Evolutionary conservation across 1,140 invertebrate species (phyloP).

Genomic region (Anastrepha obliqua): DNA sequence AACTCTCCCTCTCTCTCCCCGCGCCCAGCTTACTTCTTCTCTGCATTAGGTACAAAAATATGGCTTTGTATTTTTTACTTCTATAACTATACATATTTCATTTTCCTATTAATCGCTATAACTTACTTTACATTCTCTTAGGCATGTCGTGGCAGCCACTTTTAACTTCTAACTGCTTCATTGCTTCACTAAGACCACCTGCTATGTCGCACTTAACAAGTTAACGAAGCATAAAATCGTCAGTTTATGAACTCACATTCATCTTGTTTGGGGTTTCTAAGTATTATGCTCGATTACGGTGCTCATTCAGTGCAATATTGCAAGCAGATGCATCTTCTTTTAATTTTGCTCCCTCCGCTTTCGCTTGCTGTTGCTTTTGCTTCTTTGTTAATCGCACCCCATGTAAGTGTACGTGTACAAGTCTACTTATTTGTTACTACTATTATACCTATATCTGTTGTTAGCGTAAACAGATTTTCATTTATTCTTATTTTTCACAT

Average conservation of each 20-base stretch:
- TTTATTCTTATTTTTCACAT: neutral
- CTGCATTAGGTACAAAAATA: too few species aligned
- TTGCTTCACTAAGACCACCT: neutral
- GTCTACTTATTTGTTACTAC: slow-evolving; percentile 11
- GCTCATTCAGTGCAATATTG: neutral
- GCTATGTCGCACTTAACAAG: neutral
- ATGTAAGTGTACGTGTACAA: neutral
- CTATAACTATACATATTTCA: neutral
- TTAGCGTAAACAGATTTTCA: neutral
- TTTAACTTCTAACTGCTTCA: neutral
- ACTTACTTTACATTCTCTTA: neutral
- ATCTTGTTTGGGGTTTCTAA: neutral
- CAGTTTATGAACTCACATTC: slow-evolving; percentile 40
- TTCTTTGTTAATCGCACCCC: neutral
- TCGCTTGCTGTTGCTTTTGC: neutral
- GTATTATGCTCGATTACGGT: neutral
- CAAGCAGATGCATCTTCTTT: neutral
- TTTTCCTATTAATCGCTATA: neutral
- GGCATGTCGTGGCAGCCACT: neutral
- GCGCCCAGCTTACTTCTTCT: too few species aligned
- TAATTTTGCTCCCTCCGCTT: neutral
- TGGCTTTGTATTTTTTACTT: too few species aligned
- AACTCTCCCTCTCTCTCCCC: too few species aligned
- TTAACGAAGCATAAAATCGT: slow-evolving; percentile 41
- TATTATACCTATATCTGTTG: neutral